Percentiles rank a stretch among this genome's conserved stretches.
Evolutionary conservation across 2,113 vertebrate genomes (phyloP).

Genomic region (Semnornis frantzii): DNA sequence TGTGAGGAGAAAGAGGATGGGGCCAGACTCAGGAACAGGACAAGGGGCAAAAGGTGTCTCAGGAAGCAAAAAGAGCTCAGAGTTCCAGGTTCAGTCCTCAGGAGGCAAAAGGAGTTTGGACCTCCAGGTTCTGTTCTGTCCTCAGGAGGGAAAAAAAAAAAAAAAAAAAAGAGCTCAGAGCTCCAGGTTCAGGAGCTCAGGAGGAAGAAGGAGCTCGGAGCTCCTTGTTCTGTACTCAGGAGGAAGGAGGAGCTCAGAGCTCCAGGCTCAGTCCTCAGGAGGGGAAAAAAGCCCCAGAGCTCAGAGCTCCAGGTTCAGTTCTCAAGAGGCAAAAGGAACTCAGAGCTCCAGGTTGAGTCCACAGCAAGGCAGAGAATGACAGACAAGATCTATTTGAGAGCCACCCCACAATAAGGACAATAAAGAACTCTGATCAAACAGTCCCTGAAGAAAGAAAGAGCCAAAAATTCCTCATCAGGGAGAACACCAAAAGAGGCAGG

Average conservation of each 20-base stretch:
- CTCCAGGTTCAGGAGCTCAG: neutral
- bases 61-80: neutral
- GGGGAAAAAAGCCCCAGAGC: neutral
- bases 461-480: neutral
- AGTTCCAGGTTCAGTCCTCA: neutral
- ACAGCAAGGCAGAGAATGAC: neutral
- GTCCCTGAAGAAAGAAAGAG: neutral
- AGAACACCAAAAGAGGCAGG: neutral
- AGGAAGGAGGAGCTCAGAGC: no score
- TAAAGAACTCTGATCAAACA: neutral
- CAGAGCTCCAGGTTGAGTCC: neutral
- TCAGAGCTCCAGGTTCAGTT: neutral
- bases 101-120: neutral
- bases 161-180: neutral
- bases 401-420: neutral
- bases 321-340: neutral
- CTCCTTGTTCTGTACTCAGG: neutral
- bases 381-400: conserved; percentile 13
- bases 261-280: neutral
- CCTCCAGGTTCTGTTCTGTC: neutral
- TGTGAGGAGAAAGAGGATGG: no score
- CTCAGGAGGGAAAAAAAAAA: neutral
- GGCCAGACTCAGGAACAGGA: no score
- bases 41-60: no score
- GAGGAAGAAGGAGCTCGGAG: neutral